Percentiles rank a stretch among this genome's conserved stretches.
These are phyloP conservation scores for Petrophora chlorosata DNA, from an alignment of 2,888 invertebrate species.

Conservation along the genomic window DNA sequence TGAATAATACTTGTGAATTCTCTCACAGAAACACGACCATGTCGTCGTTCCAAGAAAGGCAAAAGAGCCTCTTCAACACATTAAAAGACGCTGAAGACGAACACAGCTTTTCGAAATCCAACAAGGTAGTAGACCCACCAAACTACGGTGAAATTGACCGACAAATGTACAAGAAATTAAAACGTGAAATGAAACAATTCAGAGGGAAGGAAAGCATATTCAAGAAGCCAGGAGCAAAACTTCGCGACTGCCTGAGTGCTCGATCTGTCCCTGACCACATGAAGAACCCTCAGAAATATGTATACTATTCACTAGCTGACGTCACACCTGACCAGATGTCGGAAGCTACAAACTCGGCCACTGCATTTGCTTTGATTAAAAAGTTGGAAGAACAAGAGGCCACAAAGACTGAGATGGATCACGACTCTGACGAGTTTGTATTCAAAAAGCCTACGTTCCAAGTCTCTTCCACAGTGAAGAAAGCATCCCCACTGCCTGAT, in stretches of 20 bases:
- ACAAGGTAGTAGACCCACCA: constrained; percentile 54
- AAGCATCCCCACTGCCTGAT: constrained; percentile 37
- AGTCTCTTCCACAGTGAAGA: constrained; percentile 62
- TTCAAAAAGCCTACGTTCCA: constrained; percentile 75
- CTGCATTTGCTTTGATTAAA: constrained; percentile 90
- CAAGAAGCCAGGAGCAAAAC: constrained; percentile 88
- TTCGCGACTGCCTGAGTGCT: constrained; percentile 80
- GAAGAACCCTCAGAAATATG: constrained; percentile 92
- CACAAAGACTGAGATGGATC: constrained; percentile 49
- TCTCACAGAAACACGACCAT: constrained; percentile 38
- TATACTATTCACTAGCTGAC: constrained; percentile 90
- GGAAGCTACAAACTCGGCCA: constrained; percentile 89
- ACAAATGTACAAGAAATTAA: constrained; percentile 64
- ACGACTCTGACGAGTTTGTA: constrained; percentile 54
- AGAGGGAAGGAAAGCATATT: constrained; percentile 91
- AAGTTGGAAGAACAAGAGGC: constrained; percentile 84
- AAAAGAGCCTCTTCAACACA: constrained; percentile 87
- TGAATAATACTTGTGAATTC: constrained; percentile 13
- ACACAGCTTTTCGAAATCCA: constrained; percentile 64
- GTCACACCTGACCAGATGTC: constrained; percentile 90
- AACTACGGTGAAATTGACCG: constrained; percentile 63
- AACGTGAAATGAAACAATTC: constrained; percentile 84
- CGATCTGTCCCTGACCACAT: constrained; percentile 77
- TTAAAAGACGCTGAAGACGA: constrained; percentile 86
- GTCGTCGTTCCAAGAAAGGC: constrained; percentile 84